Evolutionary conservation across 2,113 vertebrate genomes (phyloP), one percentile per base, ranked within the genome.

Genomic region (Psilopogon haemacephalus): DNA sequence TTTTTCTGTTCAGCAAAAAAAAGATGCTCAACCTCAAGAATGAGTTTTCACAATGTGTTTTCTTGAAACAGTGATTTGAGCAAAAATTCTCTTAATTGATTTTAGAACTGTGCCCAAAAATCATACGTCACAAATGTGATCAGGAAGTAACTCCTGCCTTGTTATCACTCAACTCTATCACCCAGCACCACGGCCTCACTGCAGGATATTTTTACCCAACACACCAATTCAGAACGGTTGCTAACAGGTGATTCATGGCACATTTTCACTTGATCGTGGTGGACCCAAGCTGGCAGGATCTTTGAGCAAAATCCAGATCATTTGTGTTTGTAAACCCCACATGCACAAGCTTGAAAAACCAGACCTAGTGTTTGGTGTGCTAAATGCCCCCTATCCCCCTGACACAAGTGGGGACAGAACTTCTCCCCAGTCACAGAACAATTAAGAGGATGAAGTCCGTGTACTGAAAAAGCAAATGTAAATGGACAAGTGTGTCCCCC

Each of bases 21-120:
- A 91, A 94, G 56, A 90, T 58, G 52, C n/a, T 90, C 80, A 88
- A 50, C 44, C 56, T 79, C 54, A 85, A 84, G 80, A 90, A 81
- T 11, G 11, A 58, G 71, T 65, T 92, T 72, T 79, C 59, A 2
- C 59, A 86, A 58, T 11, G 2, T 18, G 8, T 3, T 24, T 81
- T 80, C 86, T n/a, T 9, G 37, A 81, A 76, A 72, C 18, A 20
- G 27, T 59, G 40, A 72, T 81, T 42, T 74, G 38, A 81, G 27
- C 1, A 4, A 27, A 80, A 84, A 33, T 75, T 89, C 38, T 73
- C n/a, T 55, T 28, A n/a, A n/a, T 54, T 78, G 46, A 16, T 37
- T 85, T 79, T n/a, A 15, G 23, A 54, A 37, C 30, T 32, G 26
- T 35, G n/a, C 42, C 58, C 69, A 82, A 73, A 78, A 88, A 48